Percentiles rank a stretch among this genome's conserved stretches.
These are phyloP conservation scores for Arctocebus calabarensis DNA, from an alignment of 2,797 vertebrate genomes.

Conservation along the genomic window DNA sequence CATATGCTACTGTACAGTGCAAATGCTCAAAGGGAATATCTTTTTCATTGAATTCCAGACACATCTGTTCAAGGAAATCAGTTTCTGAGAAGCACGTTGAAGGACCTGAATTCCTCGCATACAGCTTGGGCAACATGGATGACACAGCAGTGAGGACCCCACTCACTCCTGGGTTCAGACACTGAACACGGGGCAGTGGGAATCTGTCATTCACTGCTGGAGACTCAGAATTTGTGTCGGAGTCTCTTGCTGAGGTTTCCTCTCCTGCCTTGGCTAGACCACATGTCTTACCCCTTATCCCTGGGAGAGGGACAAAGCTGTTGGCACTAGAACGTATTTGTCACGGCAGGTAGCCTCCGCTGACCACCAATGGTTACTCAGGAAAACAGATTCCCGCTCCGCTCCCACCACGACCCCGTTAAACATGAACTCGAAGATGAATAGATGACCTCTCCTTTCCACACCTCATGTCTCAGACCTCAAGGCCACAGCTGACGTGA, in stretches of 20 bases:
- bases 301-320: not conserved
- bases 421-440: not conserved
- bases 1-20: not conserved
- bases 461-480: not conserved
- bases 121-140: accelerated
- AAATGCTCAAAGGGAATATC: not conserved
- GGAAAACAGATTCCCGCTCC: not conserved
- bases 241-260: not conserved
- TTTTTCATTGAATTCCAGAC: not conserved
- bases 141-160: too few relatives aligned
- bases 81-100: not conserved
- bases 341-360: too few relatives aligned
- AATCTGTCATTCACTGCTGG: not conserved
- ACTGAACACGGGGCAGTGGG: not conserved
- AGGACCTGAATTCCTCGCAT: not conserved
- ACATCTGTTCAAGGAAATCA: not conserved
- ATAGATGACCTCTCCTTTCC: not conserved
- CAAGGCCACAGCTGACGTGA: not conserved
- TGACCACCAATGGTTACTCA: accelerated
- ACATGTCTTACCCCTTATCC: not conserved
- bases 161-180: not conserved
- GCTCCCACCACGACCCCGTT: not conserved
- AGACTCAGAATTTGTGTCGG: not conserved
- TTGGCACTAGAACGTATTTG: accelerated
- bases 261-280: not conserved